These are phyloP conservation scores for Leptatherina wallacei DNA, from an alignment of 2,797 vertebrate species.

Conservation along the genomic window DNA sequence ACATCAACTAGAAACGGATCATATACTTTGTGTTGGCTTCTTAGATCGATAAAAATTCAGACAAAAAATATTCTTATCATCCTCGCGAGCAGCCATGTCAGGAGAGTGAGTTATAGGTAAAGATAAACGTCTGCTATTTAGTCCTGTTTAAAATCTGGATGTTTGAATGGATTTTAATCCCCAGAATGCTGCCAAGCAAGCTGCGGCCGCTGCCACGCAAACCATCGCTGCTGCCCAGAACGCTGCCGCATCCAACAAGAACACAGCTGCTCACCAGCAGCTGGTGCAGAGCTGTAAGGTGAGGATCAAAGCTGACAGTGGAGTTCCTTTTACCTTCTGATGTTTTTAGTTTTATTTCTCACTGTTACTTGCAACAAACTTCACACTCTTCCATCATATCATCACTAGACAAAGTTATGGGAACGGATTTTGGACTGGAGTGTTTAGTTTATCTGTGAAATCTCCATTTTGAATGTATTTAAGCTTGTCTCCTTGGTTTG, in stretches of 20 bases:
- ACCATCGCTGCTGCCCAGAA: constrained; percentile 98
- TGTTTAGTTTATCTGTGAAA: background rate
- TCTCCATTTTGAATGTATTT: constrained; percentile 8
- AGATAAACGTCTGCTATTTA: background rate
- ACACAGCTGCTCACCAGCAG: constrained; percentile 94
- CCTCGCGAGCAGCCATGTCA: background rate
- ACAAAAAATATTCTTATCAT: background rate
- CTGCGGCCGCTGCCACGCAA: constrained; percentile 95
- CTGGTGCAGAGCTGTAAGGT: constrained; percentile 99
- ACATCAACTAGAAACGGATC: constrained; percentile 3
- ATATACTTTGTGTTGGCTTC: background rate
- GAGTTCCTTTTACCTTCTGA: background rate
- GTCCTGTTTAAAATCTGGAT: constrained; percentile 4
- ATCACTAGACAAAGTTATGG: background rate
- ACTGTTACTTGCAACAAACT: background rate
- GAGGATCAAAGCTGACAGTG: constrained; percentile 19
- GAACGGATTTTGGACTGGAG: background rate
- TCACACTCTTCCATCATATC: background rate
- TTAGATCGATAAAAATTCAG: background rate
- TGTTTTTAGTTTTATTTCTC: background rate
- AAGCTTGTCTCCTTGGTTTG: background rate
- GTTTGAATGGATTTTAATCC: constrained; percentile 6
- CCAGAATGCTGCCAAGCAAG: constrained; percentile 96
- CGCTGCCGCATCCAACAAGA: constrained; percentile 95
- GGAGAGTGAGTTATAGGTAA: background rate